phyloP scores from a whole-genome alignment of 2,888 invertebrate species.

The Alviniconcha strummeri region DNA sequence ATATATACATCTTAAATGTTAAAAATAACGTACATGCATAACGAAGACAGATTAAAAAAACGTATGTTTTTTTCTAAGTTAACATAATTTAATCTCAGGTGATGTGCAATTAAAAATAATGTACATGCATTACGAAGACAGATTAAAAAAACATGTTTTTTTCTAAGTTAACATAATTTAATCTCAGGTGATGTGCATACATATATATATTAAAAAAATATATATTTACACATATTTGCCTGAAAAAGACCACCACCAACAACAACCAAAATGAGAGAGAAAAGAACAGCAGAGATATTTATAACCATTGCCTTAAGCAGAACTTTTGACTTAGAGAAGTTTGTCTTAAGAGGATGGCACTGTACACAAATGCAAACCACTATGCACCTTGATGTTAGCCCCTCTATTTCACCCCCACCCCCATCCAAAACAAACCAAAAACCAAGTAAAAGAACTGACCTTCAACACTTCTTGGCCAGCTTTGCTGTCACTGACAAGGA shows the following conservation, averaged over 20 bases:
- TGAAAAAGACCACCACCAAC: too few relatives aligned
- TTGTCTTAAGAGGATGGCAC: too few relatives aligned
- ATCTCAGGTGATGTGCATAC: background rate
- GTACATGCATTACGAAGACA: background rate
- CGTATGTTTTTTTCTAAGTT: background rate
- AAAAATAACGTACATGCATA: background rate
- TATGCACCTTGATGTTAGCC: background rate
- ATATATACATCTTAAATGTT: background rate
- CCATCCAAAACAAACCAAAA: background rate
- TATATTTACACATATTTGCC: too few relatives aligned
- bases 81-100: background rate
- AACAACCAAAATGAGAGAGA: too few relatives aligned
- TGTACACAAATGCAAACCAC: too few relatives aligned
- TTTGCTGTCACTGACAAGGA: conserved; percentile 27
- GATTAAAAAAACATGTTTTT: background rate
- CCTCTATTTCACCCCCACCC: background rate
- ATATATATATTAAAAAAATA: too few relatives aligned
- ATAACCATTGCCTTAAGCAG: too few relatives aligned
- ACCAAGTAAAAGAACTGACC: conserved; percentile 3
- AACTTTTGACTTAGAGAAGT: too few relatives aligned
- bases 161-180: background rate
- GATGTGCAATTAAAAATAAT: background rate
- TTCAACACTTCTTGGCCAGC: conserved; percentile 10
- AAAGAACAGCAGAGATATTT: too few relatives aligned
- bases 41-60: background rate